Base-by-base conservation (phyloP, 2,797 vertebrate genomes). In the Okamejei kenojei region DNA sequence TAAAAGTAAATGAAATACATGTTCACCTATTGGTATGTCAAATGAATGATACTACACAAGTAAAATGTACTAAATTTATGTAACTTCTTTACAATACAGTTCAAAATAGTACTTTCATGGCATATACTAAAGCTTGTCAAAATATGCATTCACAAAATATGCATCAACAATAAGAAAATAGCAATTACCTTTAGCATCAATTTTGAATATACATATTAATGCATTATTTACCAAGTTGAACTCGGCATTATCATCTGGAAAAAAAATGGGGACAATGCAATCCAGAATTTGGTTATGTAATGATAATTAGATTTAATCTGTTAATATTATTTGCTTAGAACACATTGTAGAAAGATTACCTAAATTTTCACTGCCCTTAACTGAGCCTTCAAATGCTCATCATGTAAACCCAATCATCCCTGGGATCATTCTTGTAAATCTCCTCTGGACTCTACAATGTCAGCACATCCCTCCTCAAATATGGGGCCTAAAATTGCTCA, bases 171-270 rank as follows among this genome's bases (percentile, higher is more conserved):
- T 23, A 91, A 65, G 26, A 45, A 91, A 54, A 74, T 54, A 17
- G 7, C 17, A 93, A 94, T 94, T 96, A 99, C 99, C 99, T 96
- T 98, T 99, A 76, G 99, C 97, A 94, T 99, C 98, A 94, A 99
- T 97, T 96, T 99, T 99, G 96, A 99, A 99, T 96, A 99, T 99
- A 93, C 98, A 98, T 94, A 99, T 95, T 93, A 99, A 96, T n/a
- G 99, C 97, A 90, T 96, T 97, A 94, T 97, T 99, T 94, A 99
- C 99, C 96, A 99, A 97, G 95, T 98, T 99, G 95, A 99, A 99
- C 95, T 99, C 99, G 93, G 99, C 98, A 58, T 98, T 98, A 95
- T 99, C 99, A 95, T 99, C 99, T 99, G 94, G 63, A 94, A 93
- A 45, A 21, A 79, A 88, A 93, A 15, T 7, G 38, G 35, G 6